These are phyloP conservation scores for Aethina tumida DNA, from an alignment of 1,140 invertebrate genomes.

Conservation along the genomic window DNA sequence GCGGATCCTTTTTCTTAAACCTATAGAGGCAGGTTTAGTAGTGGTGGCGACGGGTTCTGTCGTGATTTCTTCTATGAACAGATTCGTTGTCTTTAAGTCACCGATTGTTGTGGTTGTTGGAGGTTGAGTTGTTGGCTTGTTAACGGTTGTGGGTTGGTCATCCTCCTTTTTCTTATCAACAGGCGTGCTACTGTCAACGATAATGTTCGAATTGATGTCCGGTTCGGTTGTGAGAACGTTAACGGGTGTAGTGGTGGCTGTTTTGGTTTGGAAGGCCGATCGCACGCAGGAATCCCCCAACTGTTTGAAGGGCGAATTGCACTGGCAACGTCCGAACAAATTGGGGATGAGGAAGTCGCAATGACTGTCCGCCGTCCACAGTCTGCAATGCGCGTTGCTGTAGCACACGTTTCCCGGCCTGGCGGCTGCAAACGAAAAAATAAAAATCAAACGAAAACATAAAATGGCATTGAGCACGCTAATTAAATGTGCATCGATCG, in stretches of 20 bases:
- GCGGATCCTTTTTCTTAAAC: too few species aligned
- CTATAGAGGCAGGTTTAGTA: too few species aligned
- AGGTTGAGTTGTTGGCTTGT: too few species aligned
- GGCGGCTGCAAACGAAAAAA: constrained; percentile 55
- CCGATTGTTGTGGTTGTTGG: constrained; percentile 5
- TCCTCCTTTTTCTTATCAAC: constrained; percentile 2
- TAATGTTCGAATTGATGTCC: constrained; percentile 18
- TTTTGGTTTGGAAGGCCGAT: constrained; percentile 32
- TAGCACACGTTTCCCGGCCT: constrained; percentile 79
- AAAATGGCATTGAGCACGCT: too few species aligned
- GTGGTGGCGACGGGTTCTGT: too few species aligned
- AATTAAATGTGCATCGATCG: too few species aligned
- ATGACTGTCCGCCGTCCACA: constrained; percentile 70
- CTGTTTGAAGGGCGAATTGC: constrained; percentile 57
- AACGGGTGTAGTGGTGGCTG: constrained; percentile 25
- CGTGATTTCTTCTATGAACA: too few species aligned
- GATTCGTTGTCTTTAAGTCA: too few species aligned
- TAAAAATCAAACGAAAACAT: too few species aligned
- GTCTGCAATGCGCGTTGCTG: constrained; percentile 74
- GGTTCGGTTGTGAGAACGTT: constrained; percentile 11
- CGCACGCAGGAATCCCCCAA: constrained; percentile 51
- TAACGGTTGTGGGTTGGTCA: constrained; percentile 10
- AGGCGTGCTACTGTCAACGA: constrained; percentile 7
- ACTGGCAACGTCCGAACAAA: constrained; percentile 78
- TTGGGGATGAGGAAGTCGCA: constrained; percentile 84